phyloP scores from a whole-genome alignment of 2,113 vertebrate species.

The Microtus richardsoni region DNA sequence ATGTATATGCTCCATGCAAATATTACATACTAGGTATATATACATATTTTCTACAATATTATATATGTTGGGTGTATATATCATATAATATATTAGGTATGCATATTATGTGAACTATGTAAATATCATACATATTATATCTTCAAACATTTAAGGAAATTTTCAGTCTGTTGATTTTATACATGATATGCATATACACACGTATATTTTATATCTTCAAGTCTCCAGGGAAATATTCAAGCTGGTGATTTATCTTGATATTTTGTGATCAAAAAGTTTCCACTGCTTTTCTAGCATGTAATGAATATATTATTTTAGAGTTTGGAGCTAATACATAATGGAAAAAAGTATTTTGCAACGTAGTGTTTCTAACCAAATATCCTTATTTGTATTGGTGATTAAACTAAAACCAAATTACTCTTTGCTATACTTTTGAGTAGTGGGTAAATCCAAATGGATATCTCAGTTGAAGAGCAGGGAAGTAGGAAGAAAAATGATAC shows the following conservation, averaged over 20 bases:
- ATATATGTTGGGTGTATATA: too few species aligned
- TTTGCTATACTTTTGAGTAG: neutral
- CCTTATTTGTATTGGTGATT: neutral
- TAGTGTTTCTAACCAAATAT: neutral
- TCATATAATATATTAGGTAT: too few species aligned
- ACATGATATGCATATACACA: too few species aligned
- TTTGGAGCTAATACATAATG: neutral
- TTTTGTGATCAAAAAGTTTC: neutral
- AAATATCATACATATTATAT: too few species aligned
- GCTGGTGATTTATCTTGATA: neutral
- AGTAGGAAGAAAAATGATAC: neutral
- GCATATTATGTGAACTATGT: too few species aligned
- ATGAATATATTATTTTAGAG: neutral
- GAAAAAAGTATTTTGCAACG: neutral
- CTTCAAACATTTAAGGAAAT: neutral
- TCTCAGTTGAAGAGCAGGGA: neutral
- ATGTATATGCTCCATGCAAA: too few species aligned
- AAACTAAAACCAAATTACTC: neutral
- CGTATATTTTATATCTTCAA: neutral
- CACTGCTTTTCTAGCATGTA: neutral
- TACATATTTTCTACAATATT: too few species aligned
- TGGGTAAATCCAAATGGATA: neutral
- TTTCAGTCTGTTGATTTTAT: neutral
- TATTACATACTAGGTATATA: too few species aligned
- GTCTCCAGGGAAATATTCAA: neutral